Percentiles rank a stretch among this genome's conserved stretches.
Conservation (phyloP, 2,113 vertebrate species). For the Myiopsitta monachus region DNA sequence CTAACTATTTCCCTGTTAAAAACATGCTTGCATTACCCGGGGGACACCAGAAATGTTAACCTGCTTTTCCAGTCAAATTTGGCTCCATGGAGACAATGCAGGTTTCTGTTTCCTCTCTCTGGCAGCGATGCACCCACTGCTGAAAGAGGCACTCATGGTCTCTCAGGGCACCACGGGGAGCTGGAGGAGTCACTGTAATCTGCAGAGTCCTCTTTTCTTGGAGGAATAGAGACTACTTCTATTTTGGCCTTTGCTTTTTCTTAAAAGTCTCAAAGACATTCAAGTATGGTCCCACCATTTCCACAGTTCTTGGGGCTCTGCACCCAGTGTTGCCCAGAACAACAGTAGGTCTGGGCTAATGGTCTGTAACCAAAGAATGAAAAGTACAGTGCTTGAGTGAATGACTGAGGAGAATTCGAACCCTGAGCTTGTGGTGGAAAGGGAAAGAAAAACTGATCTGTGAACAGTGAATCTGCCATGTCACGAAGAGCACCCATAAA, state of each 20-base stretch:
- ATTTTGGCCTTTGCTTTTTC: neutral
- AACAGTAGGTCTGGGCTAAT: neutral
- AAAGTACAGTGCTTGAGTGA: neutral
- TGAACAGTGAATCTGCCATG: neutral
- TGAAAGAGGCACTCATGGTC: neutral
- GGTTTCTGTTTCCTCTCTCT: neutral
- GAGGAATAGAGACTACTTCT: neutral
- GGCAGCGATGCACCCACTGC: neutral
- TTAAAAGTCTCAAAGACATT: neutral
- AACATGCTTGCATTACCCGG: neutral
- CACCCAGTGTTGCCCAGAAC: neutral
- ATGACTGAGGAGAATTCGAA: neutral
- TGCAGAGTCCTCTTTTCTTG: neutral
- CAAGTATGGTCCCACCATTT: neutral
- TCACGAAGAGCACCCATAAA: neutral
- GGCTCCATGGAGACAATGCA: neutral
- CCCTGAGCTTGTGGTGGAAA: neutral
- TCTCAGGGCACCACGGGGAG: neutral
- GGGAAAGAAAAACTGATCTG: neutral
- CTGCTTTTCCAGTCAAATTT: constrained; percentile 33
- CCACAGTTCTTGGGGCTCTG: neutral
- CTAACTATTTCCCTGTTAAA: constrained; percentile 1
- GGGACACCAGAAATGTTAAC: neutral
- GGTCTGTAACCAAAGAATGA: neutral
- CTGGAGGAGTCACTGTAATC: neutral